Evolutionary conservation across 1,140 invertebrate species (phyloP), one percentile per base, ranked within the genome.

Genomic region (Zophobas atratus): DNA sequence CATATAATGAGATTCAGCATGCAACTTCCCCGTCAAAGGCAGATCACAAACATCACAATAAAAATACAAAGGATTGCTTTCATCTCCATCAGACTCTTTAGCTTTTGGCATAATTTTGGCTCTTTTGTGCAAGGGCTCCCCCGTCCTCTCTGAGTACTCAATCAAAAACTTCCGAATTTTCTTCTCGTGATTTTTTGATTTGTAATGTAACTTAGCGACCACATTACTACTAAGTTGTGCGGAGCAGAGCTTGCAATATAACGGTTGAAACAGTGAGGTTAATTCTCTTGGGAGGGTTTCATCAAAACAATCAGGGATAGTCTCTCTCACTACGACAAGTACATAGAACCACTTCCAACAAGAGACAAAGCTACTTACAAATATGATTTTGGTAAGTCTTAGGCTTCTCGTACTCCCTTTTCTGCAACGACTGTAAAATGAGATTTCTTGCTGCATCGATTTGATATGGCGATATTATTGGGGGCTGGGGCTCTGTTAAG

Each of bases 1-100:
- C 70, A 84, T 80, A 67, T 87, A 88, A 80, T 89, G 88, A 67
- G 88, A 88, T 53, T 87, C 85, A 3, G 88, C 88, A 77, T 89
- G 88, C 1, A 85, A 78, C 70, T 82, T 77, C 3, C 88, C 88
- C 8, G 87, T 88, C 6, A 89, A 80, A 0, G 84, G 77, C 51
- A 89, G 71, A 78, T 89, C 87, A 80, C 88, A 89, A 0, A 85
- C 70, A 1, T 87, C 84, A 71, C 88, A 89, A 74, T 88, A 84
- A 70, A 84, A 84, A 80, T 84, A 82, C 77, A 49, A 71, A n/a
- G 84, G 83, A 81, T 85, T 77, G 55, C 78, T 73, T 6, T 83
- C 83, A n/a, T 82, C 79, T 74, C 81, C 76, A 3, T 41, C 38
- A n/a, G n/a, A n/a, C 8, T 43, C 60, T 57, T 53, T 75, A 34